phyloP scores from a whole-genome alignment of 2,113 vertebrate genomes.

The Isichthys henryi region DNA sequence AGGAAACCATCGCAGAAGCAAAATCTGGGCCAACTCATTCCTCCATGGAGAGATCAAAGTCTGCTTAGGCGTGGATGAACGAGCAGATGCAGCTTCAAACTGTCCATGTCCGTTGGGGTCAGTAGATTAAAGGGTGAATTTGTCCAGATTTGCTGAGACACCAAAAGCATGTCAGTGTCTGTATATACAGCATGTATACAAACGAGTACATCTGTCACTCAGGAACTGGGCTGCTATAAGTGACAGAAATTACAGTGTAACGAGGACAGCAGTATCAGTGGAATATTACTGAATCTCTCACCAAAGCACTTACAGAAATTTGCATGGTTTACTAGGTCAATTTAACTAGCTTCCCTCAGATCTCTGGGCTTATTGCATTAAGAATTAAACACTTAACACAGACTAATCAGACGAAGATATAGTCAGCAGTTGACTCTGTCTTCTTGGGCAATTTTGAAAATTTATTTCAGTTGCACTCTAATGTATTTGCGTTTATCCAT shows the following conservation, averaged over 20 bases:
- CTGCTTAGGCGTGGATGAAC: constrained; percentile 21
- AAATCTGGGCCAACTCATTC: constrained; percentile 6
- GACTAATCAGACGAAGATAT: background rate
- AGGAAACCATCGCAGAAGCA: constrained; percentile 5
- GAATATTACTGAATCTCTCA: background rate
- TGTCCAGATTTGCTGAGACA: constrained; percentile 24
- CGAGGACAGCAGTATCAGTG: background rate
- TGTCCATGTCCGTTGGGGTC: constrained; percentile 18
- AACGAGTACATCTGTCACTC: background rate
- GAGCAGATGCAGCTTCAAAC: constrained; percentile 27
- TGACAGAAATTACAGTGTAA: background rate
- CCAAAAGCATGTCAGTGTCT: constrained; percentile 13
- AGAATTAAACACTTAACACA: background rate
- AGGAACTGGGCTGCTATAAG: background rate
- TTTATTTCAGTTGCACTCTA: background rate
- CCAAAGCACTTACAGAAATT: background rate
- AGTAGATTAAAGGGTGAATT: constrained; percentile 17
- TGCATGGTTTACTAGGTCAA: background rate
- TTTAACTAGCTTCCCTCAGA: background rate
- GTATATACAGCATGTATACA: background rate
- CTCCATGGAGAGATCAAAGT: background rate
- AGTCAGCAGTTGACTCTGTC: background rate
- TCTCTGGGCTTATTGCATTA: background rate
- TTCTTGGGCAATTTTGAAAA: background rate
- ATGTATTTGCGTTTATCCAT: background rate